Percentiles rank a stretch among this genome's conserved stretches.
Conservation (phyloP, 1,140 invertebrate genomes). For the Helicoverpa armigera region DNA sequence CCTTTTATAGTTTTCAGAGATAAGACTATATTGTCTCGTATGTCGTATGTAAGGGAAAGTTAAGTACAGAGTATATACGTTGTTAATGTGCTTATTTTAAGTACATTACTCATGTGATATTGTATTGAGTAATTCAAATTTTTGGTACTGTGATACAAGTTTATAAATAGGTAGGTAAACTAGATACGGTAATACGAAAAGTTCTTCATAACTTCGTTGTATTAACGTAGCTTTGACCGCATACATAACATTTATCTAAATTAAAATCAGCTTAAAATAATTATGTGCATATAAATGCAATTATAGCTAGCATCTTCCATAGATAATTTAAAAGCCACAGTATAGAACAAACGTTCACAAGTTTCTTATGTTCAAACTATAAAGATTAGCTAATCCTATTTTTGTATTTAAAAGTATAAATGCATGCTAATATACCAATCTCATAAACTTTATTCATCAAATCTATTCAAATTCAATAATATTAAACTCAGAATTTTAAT, state of each 20-base stretch:
- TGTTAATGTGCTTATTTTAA: neutral
- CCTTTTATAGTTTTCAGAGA: no score
- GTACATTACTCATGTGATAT: neutral
- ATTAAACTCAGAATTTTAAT: conserved; percentile 25
- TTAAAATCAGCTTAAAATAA: neutral
- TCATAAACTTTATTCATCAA: neutral
- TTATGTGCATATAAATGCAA: neutral
- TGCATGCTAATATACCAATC: neutral
- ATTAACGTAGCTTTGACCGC: neutral
- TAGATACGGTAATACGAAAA: neutral
- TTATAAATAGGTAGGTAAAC: no score
- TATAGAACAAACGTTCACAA: no score
- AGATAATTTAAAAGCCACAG: neutral
- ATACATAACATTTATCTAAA: neutral
- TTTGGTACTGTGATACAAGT: no score
- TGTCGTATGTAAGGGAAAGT: no score
- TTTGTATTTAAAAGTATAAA: no score
- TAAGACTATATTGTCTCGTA: no score
- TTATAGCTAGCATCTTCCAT: neutral
- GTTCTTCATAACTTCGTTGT: neutral
- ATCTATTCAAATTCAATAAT: conserved; percentile 40
- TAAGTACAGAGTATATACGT: neutral
- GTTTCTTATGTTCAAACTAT: no score
- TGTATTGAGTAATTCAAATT: no score
- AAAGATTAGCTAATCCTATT: no score